A percentile compares a stretch with the other conserved stretches of the same genome.
Evolutionary conservation across 2,797 vertebrate genomes (phyloP).

Genomic region (Anniella stebbinsi): DNA sequence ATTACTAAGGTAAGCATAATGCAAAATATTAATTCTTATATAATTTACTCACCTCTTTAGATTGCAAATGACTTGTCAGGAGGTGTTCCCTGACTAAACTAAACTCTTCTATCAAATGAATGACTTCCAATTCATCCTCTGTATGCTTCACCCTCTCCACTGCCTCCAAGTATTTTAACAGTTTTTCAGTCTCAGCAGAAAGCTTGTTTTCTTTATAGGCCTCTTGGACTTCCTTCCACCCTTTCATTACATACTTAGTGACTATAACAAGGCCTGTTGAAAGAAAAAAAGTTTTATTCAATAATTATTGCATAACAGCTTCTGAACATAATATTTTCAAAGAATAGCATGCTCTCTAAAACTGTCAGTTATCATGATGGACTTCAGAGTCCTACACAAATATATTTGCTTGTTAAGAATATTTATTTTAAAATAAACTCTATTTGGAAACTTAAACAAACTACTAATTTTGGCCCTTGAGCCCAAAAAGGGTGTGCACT

Average conservation of each 20-base stretch:
- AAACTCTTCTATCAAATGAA: constrained; percentile 91
- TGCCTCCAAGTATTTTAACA: constrained; percentile 90
- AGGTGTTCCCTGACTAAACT: constrained; percentile 90
- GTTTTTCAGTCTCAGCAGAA: constrained; percentile 85
- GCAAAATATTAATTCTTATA: not conserved
- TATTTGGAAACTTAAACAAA: not conserved
- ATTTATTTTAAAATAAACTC: not conserved
- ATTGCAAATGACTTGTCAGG: constrained; percentile 90
- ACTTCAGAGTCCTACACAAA: not conserved
- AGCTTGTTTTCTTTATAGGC: constrained; percentile 87
- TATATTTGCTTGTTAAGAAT: not conserved
- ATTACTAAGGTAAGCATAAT: constrained; percentile 9
- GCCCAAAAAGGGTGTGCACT: no score
- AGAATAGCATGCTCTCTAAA: constrained; percentile 3
- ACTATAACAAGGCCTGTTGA: constrained; percentile 87
- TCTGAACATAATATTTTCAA: not conserved
- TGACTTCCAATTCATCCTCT: constrained; percentile 90
- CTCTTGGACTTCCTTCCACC: constrained; percentile 92
- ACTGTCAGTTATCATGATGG: not conserved
- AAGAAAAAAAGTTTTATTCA: constrained; percentile 61
- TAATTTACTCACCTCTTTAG: constrained; percentile 85
- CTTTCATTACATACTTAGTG: constrained; percentile 93
- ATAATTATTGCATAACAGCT: constrained; percentile 26
- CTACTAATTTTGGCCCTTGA: not conserved
- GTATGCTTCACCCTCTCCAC: constrained; percentile 92